Evolutionary conservation across 1,140 invertebrate species (phyloP).

Genomic region (Sycobia sp.): DNA sequence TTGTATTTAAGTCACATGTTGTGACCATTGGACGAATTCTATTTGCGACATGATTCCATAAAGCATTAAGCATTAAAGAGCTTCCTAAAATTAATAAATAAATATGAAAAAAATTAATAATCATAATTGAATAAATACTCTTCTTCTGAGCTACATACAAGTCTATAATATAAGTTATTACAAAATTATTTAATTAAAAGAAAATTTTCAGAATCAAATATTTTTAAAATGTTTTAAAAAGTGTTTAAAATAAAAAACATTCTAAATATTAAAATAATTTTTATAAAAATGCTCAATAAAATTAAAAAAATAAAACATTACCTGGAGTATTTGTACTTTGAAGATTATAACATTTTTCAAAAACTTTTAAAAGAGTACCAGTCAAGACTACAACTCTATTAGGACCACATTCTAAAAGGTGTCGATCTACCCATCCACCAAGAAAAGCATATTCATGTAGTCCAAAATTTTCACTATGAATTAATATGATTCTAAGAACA

Average conservation of each 20-base stretch:
- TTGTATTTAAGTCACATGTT: conserved; percentile 39
- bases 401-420: conserved; percentile 49
- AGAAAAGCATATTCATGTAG: conserved; percentile 53
- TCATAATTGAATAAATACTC: not conserved
- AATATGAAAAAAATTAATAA: conserved; percentile 7
- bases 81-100: conserved; percentile 8
- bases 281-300: not conserved
- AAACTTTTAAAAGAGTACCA: conserved; percentile 43
- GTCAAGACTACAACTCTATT: conserved; percentile 44
- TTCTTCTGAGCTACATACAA: not conserved
- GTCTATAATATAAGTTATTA: not conserved
- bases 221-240: not conserved
- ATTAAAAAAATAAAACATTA: conserved; percentile 16
- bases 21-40: conserved; percentile 53
- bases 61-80: conserved; percentile 46
- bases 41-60: conserved; percentile 52
- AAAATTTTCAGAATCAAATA: not conserved
- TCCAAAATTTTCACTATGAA: conserved; percentile 45
- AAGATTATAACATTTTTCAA: conserved; percentile 46
- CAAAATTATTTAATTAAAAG: not conserved
- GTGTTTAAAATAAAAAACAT: too few relatives aligned
- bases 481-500: conserved; percentile 50
- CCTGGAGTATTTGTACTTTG: conserved; percentile 9
- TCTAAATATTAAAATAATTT: too few relatives aligned
- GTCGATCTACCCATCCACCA: conserved; percentile 57